Evolutionary conservation across 2,113 vertebrate genomes (phyloP), one percentile per base, ranked within the genome.

Genomic region (Ictalurus punctatus): DNA sequence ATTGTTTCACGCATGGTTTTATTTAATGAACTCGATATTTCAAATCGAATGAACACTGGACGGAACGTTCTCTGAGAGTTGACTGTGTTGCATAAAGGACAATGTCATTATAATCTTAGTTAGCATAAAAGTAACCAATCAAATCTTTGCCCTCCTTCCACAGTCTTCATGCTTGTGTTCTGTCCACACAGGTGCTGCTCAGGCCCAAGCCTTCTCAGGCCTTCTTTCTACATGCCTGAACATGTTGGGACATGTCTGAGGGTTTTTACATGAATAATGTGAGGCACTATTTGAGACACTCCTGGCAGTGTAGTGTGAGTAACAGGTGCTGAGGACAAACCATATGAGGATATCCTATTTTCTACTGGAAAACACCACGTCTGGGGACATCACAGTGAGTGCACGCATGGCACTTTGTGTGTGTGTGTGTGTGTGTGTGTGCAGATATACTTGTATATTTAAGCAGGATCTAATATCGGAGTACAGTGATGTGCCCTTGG

Each of bases 161-260:
- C 86, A 59, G 48, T n/a, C 30, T 54, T 37, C 71, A 63, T 30
- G 13, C 6, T 27, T 21, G n/a, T 59, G 83, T 48, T 21, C 21
- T 81, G 37, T 54, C 34, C 3, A 52, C 25, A 48, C 4, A 6
- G 52, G 80, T 83, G 80, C n/a, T 54, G 17, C 67, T 82, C 37
- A 30, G 67, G 79, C 6, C 40, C 56, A 40, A 63, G 37, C 25
- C 82, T 65, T 23, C 44, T 79, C 71, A 44, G 71, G 17, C 80
- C 59, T 56, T 88, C 48, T 40, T 30, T 37, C 27, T 65, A 25
- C 90, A 89, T 91, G 91, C 89, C 88, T 86, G 30, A 86, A 87
- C 91, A 91, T 90, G 91, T 89, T 52, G 19, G 65, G 86, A 86
- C 91, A 90, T 89, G 91, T 88, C 90, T 83, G 58, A 30, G 21